A percentile compares a stretch with the other conserved stretches of the same genome.
Conservation (phyloP, 2,888 invertebrate species). For the Drosophila neonasuta region DNA sequence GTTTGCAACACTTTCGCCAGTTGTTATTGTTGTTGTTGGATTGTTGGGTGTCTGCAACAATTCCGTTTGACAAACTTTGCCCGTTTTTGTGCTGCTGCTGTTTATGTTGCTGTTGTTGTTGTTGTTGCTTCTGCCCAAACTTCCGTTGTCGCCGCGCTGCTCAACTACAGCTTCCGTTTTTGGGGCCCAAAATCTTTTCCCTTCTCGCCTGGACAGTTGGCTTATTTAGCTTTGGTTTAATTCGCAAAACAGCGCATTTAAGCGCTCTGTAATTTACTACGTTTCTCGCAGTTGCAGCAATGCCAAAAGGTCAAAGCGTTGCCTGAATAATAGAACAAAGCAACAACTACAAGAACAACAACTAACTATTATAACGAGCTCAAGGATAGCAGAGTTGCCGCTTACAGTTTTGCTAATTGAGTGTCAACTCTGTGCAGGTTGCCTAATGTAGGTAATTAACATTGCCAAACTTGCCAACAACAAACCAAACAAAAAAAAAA, state of each 20-base stretch:
- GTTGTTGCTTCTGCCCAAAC: slow-evolving; percentile 42
- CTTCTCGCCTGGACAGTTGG: slow-evolving; percentile 32
- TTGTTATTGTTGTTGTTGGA: slow-evolving; percentile 16
- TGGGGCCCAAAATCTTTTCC: background rate
- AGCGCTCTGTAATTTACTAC: slow-evolving; percentile 50
- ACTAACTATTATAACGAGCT: slow-evolving; percentile 14
- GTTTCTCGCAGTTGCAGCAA: slow-evolving; percentile 15
- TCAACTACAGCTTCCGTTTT: slow-evolving; percentile 45
- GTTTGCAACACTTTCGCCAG: slow-evolving; percentile 60
- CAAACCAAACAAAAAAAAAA: background rate
- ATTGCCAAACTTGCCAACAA: slow-evolving; percentile 49
- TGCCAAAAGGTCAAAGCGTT: slow-evolving; percentile 62
- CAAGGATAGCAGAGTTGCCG: slow-evolving; percentile 36
- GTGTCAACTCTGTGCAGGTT: slow-evolving; percentile 72
- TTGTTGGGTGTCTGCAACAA: slow-evolving; percentile 52
- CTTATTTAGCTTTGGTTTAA: slow-evolving; percentile 70
- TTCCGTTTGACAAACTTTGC: slow-evolving; percentile 60
- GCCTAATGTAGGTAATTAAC: slow-evolving; percentile 71
- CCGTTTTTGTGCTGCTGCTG: slow-evolving; percentile 26
- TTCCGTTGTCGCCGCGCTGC: slow-evolving; percentile 61
- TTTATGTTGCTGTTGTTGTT: slow-evolving; percentile 2
- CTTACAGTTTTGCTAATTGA: slow-evolving; percentile 71
- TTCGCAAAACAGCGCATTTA: slow-evolving; percentile 69
- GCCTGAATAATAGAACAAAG: slow-evolving; percentile 54
- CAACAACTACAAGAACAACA: slow-evolving; percentile 38